phyloP scores from a whole-genome alignment of 1,140 invertebrate genomes.

The Cepaea nemoralis region DNA sequence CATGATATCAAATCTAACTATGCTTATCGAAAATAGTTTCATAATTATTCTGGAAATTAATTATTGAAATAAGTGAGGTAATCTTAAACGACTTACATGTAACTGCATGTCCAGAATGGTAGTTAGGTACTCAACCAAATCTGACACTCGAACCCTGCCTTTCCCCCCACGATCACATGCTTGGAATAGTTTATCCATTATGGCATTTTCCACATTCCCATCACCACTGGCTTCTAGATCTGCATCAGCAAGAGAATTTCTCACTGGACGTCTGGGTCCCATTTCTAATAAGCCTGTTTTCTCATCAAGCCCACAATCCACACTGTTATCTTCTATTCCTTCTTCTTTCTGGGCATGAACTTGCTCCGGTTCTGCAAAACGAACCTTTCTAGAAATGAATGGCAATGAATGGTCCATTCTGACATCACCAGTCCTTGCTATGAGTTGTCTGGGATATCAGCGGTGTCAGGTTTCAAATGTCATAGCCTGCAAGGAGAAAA shows the following conservation, averaged over 20 bases:
- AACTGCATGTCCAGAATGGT: slow-evolving; percentile 1
- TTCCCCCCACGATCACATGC: background rate
- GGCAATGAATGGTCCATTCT: slow-evolving; percentile 3
- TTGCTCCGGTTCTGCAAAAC: background rate
- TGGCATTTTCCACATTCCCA: background rate
- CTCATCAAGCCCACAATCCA: background rate
- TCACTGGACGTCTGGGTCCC: background rate
- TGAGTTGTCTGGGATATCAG: background rate
- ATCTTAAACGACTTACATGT: background rate
- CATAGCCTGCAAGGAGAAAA: background rate
- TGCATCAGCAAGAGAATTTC: background rate
- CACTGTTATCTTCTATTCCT: background rate
- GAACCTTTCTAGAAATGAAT: background rate
- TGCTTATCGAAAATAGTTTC: too few species aligned
- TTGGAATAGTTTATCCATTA: slow-evolving; percentile 10
- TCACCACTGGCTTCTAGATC: background rate
- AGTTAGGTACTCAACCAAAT: slow-evolving; percentile 6
- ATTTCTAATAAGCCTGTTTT: background rate
- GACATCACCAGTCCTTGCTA: background rate
- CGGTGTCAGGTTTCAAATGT: background rate
- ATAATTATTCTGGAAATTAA: too few species aligned
- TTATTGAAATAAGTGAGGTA: too few species aligned
- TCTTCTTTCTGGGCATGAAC: background rate
- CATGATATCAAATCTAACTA: too few species aligned
- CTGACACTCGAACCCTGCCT: slow-evolving; percentile 5